Evolutionary conservation across 23 tunicate genomes (phyloP).

Genomic region (Phallusia fumigata): DNA sequence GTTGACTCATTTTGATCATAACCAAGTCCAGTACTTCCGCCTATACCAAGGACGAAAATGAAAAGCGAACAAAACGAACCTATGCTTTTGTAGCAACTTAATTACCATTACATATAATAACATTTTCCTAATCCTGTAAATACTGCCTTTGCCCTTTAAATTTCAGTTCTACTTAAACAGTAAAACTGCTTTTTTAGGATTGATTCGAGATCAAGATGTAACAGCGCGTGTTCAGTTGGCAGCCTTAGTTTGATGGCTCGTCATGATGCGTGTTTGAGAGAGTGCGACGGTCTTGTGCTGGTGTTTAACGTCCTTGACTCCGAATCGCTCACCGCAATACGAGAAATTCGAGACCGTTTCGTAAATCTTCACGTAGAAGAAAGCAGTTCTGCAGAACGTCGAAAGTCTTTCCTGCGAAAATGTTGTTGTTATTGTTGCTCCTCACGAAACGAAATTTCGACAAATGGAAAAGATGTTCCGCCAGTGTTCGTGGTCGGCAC

Average conservation of each 20-base stretch:
- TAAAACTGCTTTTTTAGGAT: neutral
- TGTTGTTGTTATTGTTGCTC: neutral
- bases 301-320: conserved; percentile 52
- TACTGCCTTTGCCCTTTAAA: no score
- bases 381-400: neutral
- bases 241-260: conserved; percentile 16
- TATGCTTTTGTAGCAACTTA: no score
- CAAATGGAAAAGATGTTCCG: conserved; percentile 29
- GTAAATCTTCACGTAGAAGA: conserved; percentile 18
- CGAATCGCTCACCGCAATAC: conserved; percentile 37
- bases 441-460: neutral
- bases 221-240: neutral
- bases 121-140: no score
- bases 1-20: no score
- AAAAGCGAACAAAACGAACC: no score
- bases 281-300: conserved; percentile 54
- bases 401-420: neutral
- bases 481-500: conserved; percentile 68
- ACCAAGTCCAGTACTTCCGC: no score
- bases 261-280: conserved; percentile 22
- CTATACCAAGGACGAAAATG: no score
- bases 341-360: conserved; percentile 43
- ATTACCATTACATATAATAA: no score
- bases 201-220: neutral
- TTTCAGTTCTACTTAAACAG: no score